Evolutionary conservation across 1,140 invertebrate species (phyloP).

Genomic region (Meloidogyne floridensis): DNA sequence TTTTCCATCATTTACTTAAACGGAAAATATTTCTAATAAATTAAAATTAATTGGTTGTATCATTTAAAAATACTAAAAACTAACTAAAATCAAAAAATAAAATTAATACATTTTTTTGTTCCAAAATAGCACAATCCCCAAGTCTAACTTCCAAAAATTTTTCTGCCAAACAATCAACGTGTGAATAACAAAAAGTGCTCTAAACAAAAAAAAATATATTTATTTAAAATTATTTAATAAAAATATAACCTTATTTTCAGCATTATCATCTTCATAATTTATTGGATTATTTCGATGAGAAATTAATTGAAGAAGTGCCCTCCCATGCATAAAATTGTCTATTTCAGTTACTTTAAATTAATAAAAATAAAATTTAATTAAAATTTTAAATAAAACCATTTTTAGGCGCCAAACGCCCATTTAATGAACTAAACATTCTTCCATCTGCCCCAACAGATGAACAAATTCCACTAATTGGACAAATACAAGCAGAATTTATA

Average conservation of each 20-base stretch:
- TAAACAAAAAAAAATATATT: neutral
- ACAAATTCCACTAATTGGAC: constrained; percentile 12
- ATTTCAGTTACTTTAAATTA: constrained; percentile 11
- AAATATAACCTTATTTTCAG: neutral
- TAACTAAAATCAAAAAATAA: neutral
- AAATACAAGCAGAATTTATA: constrained; percentile 4
- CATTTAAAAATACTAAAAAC: neutral
- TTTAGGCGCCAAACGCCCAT: constrained; percentile 23
- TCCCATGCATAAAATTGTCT: constrained; percentile 21
- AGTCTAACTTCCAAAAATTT: constrained; percentile 17
- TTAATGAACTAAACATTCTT: constrained; percentile 18
- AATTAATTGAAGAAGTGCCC: constrained; percentile 22
- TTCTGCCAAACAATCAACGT: constrained; percentile 11
- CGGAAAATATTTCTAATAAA: too few species aligned
- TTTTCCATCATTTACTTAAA: too few species aligned
- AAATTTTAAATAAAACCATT: neutral
- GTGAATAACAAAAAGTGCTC: constrained; percentile 17
- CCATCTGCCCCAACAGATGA: constrained; percentile 25
- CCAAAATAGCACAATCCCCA: constrained; percentile 27
- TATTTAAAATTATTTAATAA: neutral
- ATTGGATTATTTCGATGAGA: constrained; percentile 5
- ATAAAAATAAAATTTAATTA: neutral
- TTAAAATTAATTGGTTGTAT: too few species aligned
- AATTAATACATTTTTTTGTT: constrained; percentile 27
- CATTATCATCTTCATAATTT: constrained; percentile 3